Evolutionary conservation across 2,113 vertebrate genomes (phyloP).

Genomic region (Taurulus bubalis): DNA sequence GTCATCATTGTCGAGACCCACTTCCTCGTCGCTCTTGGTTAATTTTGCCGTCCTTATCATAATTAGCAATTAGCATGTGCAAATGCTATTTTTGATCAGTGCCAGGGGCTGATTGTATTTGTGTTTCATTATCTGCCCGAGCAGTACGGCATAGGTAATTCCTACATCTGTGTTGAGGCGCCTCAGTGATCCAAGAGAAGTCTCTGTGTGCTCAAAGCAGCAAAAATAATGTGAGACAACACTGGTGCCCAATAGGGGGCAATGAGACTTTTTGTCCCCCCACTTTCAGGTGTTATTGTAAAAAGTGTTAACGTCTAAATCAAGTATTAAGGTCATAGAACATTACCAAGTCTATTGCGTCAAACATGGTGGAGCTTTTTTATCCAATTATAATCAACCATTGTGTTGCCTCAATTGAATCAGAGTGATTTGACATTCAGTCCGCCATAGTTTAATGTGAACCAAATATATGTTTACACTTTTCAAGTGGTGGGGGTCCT

Average conservation of each 20-base stretch:
- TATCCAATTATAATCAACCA: background rate
- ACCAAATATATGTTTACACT: background rate
- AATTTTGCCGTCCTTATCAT: conserved; percentile 43
- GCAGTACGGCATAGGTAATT: conserved; percentile 26
- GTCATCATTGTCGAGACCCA: conserved; percentile 18
- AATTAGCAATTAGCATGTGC: conserved; percentile 58
- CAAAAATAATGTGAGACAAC: conserved; percentile 47
- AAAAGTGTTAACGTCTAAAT: background rate
- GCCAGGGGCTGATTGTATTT: conserved; percentile 53
- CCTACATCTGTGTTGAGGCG: conserved; percentile 5
- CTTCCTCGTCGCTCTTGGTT: conserved; percentile 33
- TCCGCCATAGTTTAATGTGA: background rate
- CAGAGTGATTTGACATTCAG: background rate
- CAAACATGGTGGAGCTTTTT: background rate
- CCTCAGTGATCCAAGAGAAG: conserved; percentile 21
- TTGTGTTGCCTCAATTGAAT: background rate
- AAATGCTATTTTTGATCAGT: conserved; percentile 48
- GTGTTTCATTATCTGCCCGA: conserved; percentile 51
- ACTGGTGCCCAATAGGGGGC: background rate
- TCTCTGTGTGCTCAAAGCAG: conserved; percentile 41
- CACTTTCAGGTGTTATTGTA: background rate
- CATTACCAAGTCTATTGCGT: background rate
- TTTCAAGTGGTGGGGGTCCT: background rate
- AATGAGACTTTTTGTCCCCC: background rate
- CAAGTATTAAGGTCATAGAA: background rate